Base-by-base conservation (phyloP, 2,113 vertebrate species). In the Colinus virginianus region DNA sequence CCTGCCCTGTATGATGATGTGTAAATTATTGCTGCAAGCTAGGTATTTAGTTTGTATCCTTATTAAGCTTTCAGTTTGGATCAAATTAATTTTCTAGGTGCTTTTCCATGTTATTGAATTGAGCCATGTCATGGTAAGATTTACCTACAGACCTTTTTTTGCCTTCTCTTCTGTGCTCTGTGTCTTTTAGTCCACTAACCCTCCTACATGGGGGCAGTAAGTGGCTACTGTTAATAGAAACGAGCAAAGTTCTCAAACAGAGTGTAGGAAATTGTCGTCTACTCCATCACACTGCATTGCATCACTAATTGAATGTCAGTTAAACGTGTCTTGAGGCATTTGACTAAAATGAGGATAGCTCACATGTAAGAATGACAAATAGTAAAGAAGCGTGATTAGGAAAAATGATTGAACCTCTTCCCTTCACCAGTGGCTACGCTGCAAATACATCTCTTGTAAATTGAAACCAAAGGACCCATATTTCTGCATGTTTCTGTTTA, bases 241-340 rank as follows among this genome's bases (percentile, higher is more conserved):
- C 6, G 86, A 83, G 69, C 46, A 59, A 63, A 20, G 40, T 30
- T 89, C 56, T 38, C 53, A 67, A 32, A 25, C 0, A 75, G 16
- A 86, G 75, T 40, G 42, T 21, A 40, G 79, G 77, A 40, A 88
- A 92, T 88, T 80, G 38, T 68, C 76, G 38, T 72, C 71, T 66
- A 3, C 48, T 75, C 25, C 43, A 42, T 89, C 87, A 82, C 28
- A 4, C 4, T 40, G 67, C 58, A 10, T 91, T 83, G 62, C 72
- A 63, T 87, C 61, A 62, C 46, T 91, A 84, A 62, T 78, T 95
- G 87, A 79, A 79, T 49, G 76, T 90, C 87, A 91, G 36, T 67
- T 80, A 77, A 90, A 69, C 63, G 45, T 67, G 89, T 86, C 87
- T 94, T 30, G 43, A 61, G 78, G 71, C 82, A 59, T 80, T 83